Evolutionary conservation across 2,888 invertebrate genomes (phyloP).

Genomic region (Synergus laeviventris): DNA sequence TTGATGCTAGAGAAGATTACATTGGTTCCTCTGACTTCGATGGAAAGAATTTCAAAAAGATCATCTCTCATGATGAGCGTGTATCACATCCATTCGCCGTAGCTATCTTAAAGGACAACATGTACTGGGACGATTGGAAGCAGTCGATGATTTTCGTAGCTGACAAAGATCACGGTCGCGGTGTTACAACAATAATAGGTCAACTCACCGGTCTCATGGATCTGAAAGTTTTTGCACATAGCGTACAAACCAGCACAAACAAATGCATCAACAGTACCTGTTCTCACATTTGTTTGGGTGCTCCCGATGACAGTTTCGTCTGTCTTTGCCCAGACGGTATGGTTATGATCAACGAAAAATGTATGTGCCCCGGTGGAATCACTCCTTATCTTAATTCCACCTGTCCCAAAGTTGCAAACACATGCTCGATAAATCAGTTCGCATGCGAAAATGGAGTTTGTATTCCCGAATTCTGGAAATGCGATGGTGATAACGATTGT

Average conservation of each 20-base stretch:
- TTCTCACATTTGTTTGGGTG: slow-evolving; percentile 87
- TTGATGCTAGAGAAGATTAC: slow-evolving; percentile 89
- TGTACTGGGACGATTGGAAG: slow-evolving; percentile 96
- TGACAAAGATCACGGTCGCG: slow-evolving; percentile 86
- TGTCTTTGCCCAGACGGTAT: slow-evolving; percentile 91
- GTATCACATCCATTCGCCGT: slow-evolving; percentile 92
- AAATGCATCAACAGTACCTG: slow-evolving; percentile 83
- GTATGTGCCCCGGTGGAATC: slow-evolving; percentile 86
- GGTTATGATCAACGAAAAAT: slow-evolving; percentile 78
- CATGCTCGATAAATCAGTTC: slow-evolving; percentile 79
- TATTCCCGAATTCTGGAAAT: slow-evolving; percentile 80
- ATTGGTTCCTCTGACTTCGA: slow-evolving; percentile 87
- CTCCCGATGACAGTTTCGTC: slow-evolving; percentile 81
- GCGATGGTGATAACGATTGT: slow-evolving; percentile 84
- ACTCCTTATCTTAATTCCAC: slow-evolving; percentile 82
- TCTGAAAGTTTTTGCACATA: slow-evolving; percentile 87
- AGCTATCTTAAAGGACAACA: slow-evolving; percentile 88
- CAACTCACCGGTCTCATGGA: slow-evolving; percentile 88
- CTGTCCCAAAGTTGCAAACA: slow-evolving; percentile 81
- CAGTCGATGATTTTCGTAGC: slow-evolving; percentile 87
- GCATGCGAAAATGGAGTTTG: slow-evolving; percentile 79
- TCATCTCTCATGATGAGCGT: slow-evolving; percentile 81
- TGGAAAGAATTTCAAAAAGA: slow-evolving; percentile 82
- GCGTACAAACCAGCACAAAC: slow-evolving; percentile 85
- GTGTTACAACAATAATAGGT: slow-evolving; percentile 80